These are phyloP conservation scores for Meandrusa payeni DNA, from an alignment of 2,888 invertebrate genomes.

Conservation along the genomic window DNA sequence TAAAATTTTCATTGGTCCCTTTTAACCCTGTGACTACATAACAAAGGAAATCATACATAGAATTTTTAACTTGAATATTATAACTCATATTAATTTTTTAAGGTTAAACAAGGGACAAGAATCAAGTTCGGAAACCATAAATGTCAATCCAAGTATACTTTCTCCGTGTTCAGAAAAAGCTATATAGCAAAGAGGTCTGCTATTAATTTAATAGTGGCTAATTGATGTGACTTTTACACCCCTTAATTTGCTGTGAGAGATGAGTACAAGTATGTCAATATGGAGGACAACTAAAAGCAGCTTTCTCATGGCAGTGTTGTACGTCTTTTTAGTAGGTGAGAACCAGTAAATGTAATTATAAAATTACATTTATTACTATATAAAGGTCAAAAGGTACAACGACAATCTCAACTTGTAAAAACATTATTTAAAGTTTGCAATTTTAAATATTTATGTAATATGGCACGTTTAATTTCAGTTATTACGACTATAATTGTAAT, in stretches of 20 bases:
- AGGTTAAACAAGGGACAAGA: no score
- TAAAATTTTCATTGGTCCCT: no score
- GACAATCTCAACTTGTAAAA: no score
- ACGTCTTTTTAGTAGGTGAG: conserved; percentile 9
- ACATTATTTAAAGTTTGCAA: no score
- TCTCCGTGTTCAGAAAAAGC: conserved; percentile 15
- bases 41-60: no score
- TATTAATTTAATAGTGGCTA: conserved; percentile 18
- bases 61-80: no score
- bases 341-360: conserved; percentile 10
- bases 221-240: conserved; percentile 24
- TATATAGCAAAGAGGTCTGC: conserved; percentile 3
- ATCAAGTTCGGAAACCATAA: conserved; percentile 11
- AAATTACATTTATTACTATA: conserved; percentile 12
- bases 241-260: conserved; percentile 9
- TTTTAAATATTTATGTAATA: no score
- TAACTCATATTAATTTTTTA: no score
- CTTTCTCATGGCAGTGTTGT: conserved; percentile 13
- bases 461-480: no score
- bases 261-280: conserved; percentile 12
- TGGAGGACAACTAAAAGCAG: conserved; percentile 7
- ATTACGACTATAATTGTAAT: no score
- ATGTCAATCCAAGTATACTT: conserved; percentile 18
- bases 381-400: no score
- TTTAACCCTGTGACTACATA: no score